Conservation (phyloP, 2,113 vertebrate species). For the Brachirus orientalis region DNA sequence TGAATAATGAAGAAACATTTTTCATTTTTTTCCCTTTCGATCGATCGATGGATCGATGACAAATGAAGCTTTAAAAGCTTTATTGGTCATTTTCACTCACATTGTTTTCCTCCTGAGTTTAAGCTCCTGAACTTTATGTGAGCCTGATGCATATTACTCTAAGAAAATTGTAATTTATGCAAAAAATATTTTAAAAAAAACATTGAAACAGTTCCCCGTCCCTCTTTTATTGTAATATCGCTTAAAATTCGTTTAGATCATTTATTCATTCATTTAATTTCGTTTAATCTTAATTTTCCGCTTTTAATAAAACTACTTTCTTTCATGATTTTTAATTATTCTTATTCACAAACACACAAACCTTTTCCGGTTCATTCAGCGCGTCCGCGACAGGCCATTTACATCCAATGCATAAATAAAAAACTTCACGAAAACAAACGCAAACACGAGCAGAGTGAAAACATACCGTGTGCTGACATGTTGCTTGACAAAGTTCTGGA, state of each 20-base stretch:
- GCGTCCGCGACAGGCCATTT: constrained; percentile 27
- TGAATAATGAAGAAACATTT: no score
- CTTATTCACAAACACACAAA: background rate
- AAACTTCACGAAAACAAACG: background rate
- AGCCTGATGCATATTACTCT: background rate
- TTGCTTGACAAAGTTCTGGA: background rate
- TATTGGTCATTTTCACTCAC: background rate
- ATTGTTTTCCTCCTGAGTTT: background rate
- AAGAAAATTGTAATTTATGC: constrained; percentile 22
- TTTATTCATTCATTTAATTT: constrained; percentile 30
- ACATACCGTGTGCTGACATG: background rate
- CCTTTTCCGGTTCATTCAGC: background rate
- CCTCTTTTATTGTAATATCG: background rate
- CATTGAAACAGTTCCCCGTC: background rate
- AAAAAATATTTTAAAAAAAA: background rate
- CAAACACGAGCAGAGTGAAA: background rate
- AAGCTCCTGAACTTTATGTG: no score
- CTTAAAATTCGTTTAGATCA: background rate
- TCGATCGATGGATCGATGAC: constrained; percentile 52
- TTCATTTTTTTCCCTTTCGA: no score
- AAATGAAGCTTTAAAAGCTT: constrained; percentile 22
- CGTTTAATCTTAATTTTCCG: constrained; percentile 16
- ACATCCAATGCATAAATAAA: constrained; percentile 48
- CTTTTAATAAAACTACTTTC: constrained; percentile 1
- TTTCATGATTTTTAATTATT: background rate